These are phyloP conservation scores for Lithobates sylvaticus DNA, from an alignment of 2,797 vertebrate genomes.

Conservation along the genomic window DNA sequence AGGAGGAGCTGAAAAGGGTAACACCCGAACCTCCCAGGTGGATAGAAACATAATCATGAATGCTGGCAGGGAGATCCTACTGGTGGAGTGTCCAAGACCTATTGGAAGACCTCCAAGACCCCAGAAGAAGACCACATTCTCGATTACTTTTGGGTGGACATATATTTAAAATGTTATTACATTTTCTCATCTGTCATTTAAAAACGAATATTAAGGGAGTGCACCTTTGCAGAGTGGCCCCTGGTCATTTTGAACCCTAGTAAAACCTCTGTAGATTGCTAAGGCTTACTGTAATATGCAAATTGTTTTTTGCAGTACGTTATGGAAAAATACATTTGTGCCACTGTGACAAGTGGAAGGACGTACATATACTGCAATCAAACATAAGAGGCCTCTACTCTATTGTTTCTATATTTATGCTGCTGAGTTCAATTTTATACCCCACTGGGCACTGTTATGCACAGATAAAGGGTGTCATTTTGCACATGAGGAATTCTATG, in stretches of 20 bases:
- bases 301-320: neutral
- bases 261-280: too few relatives aligned
- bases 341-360: neutral
- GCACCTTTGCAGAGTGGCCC: neutral
- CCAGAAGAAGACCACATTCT: too few relatives aligned
- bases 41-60: too few relatives aligned
- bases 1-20: too few relatives aligned
- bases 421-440: conserved; percentile 12
- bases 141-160: too few relatives aligned
- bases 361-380: neutral
- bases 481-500: neutral
- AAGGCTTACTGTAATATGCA: too few relatives aligned
- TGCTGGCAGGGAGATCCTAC: too few relatives aligned
- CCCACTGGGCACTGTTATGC: conserved; percentile 1
- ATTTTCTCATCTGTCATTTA: neutral
- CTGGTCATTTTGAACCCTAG: too few relatives aligned
- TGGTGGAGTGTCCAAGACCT: too few relatives aligned
- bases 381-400: neutral
- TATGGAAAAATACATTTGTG: neutral
- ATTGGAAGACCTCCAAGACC: too few relatives aligned
- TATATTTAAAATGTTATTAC: neutral
- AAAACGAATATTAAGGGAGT: neutral
- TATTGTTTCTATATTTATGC: neutral
- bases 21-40: too few relatives aligned
- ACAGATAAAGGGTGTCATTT: conserved; percentile 4